Percentiles rank a stretch among this genome's conserved stretches.
Evolutionary conservation across 2,888 invertebrate genomes (phyloP).

Genomic region (Hypomecis atomaria): DNA sequence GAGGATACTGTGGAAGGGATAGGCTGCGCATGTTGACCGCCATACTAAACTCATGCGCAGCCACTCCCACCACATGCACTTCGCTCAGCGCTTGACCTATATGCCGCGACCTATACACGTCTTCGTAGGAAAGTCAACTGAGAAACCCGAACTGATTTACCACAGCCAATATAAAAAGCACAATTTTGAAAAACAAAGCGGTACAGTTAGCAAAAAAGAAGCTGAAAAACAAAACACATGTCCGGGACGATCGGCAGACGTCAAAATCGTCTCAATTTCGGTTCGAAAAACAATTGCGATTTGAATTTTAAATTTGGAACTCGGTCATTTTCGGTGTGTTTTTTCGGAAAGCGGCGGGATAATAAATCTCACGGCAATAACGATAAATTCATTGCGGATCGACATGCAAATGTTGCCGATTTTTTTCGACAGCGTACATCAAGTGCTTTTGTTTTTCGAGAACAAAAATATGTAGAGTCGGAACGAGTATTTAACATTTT

Average conservation of each 20-base stretch:
- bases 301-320: conserved; percentile 79
- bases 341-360: conserved; percentile 73
- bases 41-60: no score
- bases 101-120: no score
- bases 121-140: conserved; percentile 35
- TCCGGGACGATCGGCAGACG: conserved; percentile 68
- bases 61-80: no score
- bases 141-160: conserved; percentile 73
- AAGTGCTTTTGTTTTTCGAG: conserved; percentile 64
- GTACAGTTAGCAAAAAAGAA: conserved; percentile 50
- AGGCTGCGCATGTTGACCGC: no score
- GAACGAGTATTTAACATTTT: conserved; percentile 4
- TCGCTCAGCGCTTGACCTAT: no score
- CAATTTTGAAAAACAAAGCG: conserved; percentile 53
- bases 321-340: conserved; percentile 77
- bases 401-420: conserved; percentile 81
- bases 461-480: conserved; percentile 54
- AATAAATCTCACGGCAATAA: conserved; percentile 83
- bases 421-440: conserved; percentile 75
- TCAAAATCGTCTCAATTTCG: conserved; percentile 83
- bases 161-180: conserved; percentile 44
- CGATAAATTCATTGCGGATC: conserved; percentile 84
- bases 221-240: conserved; percentile 63
- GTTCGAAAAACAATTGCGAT: conserved; percentile 78
- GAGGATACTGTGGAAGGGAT: no score